Base-by-base conservation (phyloP, 2,113 vertebrate genomes). In the Albula goreensis region DNA sequence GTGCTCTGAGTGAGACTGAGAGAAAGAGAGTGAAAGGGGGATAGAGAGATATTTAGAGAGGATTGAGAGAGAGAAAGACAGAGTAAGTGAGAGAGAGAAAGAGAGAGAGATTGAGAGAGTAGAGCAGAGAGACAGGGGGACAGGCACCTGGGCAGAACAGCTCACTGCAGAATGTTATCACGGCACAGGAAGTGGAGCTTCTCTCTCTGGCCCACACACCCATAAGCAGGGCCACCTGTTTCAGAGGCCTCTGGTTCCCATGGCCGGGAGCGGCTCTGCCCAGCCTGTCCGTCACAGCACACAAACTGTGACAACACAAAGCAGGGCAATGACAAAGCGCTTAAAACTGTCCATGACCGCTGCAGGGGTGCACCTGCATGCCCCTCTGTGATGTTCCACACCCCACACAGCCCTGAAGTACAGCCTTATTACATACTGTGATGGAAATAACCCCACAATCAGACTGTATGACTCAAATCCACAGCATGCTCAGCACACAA, bases 361-460 rank as follows among this genome's bases (percentile, higher is more conserved):
- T 41, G 31, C 31, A 41, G 31, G 86, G 78, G 88, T 85, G 49
- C 60, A 86, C 88, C 87, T 82, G 41, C 87, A 88, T 86, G 88
- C 5, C 19, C 63, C 63, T 70, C 22, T 31, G 66, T n/a, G n/a
- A n/a, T 31, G 22, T 31, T 22, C n/a, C n/a, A 3, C 70, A 10
- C 22, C 6, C 70, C 70, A 31, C n/a, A 9, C 70, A 31, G n/a
- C 70, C n/a, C 22, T 31, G n/a, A 31, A n/a, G 70, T 31, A 8
- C 70, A 74, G 22, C n/a, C 10, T 25, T 3, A 74, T 9, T 31
- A 31, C 2, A 31, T 74, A 10, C 22, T 74, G n/a, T 74, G 31
- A 31, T 31, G 22, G 70, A 31, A 31, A 74, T 41, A 41, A 41
- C 31, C 31, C 31, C 31, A 41, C 31, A 41, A 41, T 41, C 31